phyloP scores from a whole-genome alignment of 2,888 invertebrate genomes.

The Acleris holmiana region DNA sequence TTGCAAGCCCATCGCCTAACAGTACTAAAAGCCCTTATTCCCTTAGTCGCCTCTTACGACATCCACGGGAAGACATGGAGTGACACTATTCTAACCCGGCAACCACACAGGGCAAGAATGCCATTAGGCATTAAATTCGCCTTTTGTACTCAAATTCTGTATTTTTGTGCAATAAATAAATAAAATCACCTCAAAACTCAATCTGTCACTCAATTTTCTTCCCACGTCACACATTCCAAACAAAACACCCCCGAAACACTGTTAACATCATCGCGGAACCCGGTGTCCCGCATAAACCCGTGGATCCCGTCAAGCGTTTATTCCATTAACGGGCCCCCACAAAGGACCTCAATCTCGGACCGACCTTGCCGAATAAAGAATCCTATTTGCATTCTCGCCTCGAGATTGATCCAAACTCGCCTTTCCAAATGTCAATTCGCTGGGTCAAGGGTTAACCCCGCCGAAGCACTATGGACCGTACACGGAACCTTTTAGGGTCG shows the following conservation, averaged over 20 bases:
- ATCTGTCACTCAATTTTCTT: too few species aligned
- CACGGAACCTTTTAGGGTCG: not conserved
- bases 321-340: constrained; percentile 77
- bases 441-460: constrained; percentile 56
- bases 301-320: constrained; percentile 50
- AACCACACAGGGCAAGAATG: too few species aligned
- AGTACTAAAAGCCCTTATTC: too few species aligned
- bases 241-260: constrained; percentile 6
- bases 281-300: constrained; percentile 1
- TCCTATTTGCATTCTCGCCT: constrained; percentile 73
- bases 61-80: too few species aligned
- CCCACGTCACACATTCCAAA: not conserved
- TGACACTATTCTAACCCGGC: too few species aligned
- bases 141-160: too few species aligned
- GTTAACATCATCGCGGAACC: constrained; percentile 16
- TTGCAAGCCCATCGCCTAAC: too few species aligned
- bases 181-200: too few species aligned
- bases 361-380: constrained; percentile 63
- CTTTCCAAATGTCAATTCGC: constrained; percentile 62
- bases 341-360: constrained; percentile 68
- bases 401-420: constrained; percentile 68
- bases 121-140: too few species aligned
- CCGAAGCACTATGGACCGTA: constrained; percentile 7
- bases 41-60: too few species aligned
- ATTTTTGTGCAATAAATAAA: too few species aligned